Conservation (phyloP, 2,888 invertebrate species). For the Argyresthia goedartella region DNA sequence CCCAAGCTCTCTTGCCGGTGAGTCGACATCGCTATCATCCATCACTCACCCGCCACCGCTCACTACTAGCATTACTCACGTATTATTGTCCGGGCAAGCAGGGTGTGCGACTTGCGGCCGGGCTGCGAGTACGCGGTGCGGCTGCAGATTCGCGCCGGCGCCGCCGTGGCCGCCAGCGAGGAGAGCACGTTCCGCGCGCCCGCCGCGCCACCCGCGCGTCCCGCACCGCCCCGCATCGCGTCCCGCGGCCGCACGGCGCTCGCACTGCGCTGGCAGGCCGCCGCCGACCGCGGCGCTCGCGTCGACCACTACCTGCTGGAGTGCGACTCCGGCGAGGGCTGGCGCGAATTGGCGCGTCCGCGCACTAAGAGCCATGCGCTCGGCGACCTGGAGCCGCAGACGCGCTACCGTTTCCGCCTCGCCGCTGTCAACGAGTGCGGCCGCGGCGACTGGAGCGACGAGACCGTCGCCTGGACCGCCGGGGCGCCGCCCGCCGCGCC, state of each 20-base stretch:
- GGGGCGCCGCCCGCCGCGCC: conserved; percentile 87
- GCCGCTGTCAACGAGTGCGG: conserved; percentile 88
- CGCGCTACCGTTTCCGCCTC: conserved; percentile 85
- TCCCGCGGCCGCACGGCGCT: conserved; percentile 79
- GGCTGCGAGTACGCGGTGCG: conserved; percentile 90
- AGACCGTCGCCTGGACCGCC: conserved; percentile 78
- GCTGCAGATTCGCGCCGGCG: conserved; percentile 82
- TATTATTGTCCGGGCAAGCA: too few relatives aligned
- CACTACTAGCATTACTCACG: too few relatives aligned
- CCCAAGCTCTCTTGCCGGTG: conserved; percentile 79
- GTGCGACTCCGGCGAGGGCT: conserved; percentile 80
- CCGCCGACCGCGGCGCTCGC: conserved; percentile 84
- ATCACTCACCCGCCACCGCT: too few relatives aligned
- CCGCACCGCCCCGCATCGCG: conserved; percentile 79
- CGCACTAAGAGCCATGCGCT: conserved; percentile 82
- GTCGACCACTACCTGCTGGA: conserved; percentile 83
- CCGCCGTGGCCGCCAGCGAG: conserved; percentile 82
- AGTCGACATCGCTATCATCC: conserved; percentile 16
- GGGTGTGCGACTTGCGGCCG: conserved; percentile 86
- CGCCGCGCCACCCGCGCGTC: conserved; percentile 83
- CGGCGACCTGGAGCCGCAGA: conserved; percentile 82
- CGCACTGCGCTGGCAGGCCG: conserved; percentile 79
- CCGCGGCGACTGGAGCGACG: conserved; percentile 78
- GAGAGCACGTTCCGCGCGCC: conserved; percentile 85
- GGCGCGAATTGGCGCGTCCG: conserved; percentile 79